Evolutionary conservation across 2,888 invertebrate species (phyloP).

Genomic region (Agrenia bidenticulata): DNA sequence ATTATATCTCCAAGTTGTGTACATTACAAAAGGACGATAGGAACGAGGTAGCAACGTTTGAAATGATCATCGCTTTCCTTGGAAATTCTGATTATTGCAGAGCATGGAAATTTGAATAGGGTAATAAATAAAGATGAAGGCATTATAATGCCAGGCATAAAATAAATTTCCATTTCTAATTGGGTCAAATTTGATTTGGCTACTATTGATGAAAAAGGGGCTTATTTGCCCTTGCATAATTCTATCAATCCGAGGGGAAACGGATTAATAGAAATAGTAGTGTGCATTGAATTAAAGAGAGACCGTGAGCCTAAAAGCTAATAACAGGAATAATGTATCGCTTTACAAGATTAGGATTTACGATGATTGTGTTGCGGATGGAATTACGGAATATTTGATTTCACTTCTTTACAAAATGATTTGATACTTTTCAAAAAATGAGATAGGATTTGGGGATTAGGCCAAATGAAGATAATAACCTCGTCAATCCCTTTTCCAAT

Average conservation of each 20-base stretch:
- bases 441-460: no score
- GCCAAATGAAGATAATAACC: no score
- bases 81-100: neutral
- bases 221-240: no score
- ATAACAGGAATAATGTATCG: slow-evolving; percentile 9
- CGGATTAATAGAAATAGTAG: no score
- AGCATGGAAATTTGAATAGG: slow-evolving; percentile 18
- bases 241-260: no score
- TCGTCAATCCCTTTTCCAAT: no score
- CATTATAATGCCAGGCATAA: slow-evolving; percentile 16
- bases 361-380: slow-evolving; percentile 4
- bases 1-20: no score
- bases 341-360: slow-evolving; percentile 12
- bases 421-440: no score
- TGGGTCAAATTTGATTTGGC: slow-evolving; percentile 24
- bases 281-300: no score
- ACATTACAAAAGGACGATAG: neutral
- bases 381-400: slow-evolving; percentile 4
- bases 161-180: slow-evolving; percentile 37
- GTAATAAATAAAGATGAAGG: slow-evolving; percentile 23
- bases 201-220: neutral
- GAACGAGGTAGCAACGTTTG: slow-evolving; percentile 8
- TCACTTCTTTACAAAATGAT: slow-evolving; percentile 12
- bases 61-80: slow-evolving; percentile 11
- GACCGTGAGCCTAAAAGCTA: slow-evolving; percentile 15